phyloP scores from a whole-genome alignment of 2,888 invertebrate genomes.

The Hirtodrosophila histrioides region DNA sequence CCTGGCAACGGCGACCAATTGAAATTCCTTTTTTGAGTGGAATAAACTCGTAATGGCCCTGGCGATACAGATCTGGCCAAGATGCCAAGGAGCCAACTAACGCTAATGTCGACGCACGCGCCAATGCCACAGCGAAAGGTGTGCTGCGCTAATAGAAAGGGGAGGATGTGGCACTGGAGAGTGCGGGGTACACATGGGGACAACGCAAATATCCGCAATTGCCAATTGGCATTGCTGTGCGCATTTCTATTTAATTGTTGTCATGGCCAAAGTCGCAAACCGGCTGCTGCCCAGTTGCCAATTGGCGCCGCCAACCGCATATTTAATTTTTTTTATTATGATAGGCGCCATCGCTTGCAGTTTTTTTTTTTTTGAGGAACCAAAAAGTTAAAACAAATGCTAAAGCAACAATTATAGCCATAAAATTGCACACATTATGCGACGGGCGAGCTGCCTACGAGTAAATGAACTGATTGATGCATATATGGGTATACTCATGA shows the following conservation, averaged over 20 bases:
- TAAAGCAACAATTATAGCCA: conserved; percentile 34
- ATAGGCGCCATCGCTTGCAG: conserved; percentile 33
- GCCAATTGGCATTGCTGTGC: conserved; percentile 66
- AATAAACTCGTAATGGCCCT: conserved; percentile 60
- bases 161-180: neutral
- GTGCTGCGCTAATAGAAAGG: conserved; percentile 17
- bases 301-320: conserved; percentile 29
- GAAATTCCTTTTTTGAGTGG: conserved; percentile 68
- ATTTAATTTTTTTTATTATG: conserved; percentile 59
- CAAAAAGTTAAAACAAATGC: conserved; percentile 11
- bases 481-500: conserved; percentile 16
- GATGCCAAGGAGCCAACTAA: conserved; percentile 11
- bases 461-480: conserved; percentile 38
- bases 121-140: conserved; percentile 63
- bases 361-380: conserved; percentile 49
- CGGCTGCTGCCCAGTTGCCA: conserved; percentile 41
- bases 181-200: neutral
- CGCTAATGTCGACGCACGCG: conserved; percentile 64
- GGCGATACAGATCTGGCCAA: conserved; percentile 34
- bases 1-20: conserved; percentile 50
- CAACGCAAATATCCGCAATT: conserved; percentile 60
- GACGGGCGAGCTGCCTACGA: conserved; percentile 15
- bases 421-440: conserved; percentile 43
- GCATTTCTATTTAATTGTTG: conserved; percentile 72
- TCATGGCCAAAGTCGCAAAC: conserved; percentile 47